These are phyloP conservation scores for Laothoe populi DNA, from an alignment of 2,888 invertebrate genomes.

Conservation along the genomic window DNA sequence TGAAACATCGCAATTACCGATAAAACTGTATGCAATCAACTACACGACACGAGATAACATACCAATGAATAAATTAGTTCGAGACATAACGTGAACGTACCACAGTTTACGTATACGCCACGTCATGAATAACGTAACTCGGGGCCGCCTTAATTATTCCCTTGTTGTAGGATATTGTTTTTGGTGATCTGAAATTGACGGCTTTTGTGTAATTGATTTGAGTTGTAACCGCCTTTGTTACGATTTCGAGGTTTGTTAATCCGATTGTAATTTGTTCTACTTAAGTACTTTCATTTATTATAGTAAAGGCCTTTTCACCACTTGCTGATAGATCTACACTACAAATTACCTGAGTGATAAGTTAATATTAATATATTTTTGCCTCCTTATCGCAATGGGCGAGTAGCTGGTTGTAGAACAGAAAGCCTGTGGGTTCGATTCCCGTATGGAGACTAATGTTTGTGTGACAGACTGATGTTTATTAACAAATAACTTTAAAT, in stretches of 20 bases:
- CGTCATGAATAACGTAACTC: slow-evolving; percentile 38
- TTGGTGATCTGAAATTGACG: slow-evolving; percentile 37
- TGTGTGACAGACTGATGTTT: too few relatives aligned
- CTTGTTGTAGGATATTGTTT: slow-evolving; percentile 43
- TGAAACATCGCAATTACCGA: slow-evolving; percentile 19
- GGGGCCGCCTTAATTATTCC: slow-evolving; percentile 44
- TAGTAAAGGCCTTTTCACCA: too few relatives aligned
- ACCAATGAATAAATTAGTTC: slow-evolving; percentile 68
- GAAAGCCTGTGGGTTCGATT: too few relatives aligned
- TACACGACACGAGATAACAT: slow-evolving; percentile 49
- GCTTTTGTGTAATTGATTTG: slow-evolving; percentile 29
- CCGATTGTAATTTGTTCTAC: too few relatives aligned
- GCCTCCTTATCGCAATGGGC: too few relatives aligned
- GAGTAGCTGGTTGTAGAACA: too few relatives aligned
- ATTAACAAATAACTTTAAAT: too few relatives aligned
- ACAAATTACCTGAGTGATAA: too few relatives aligned
- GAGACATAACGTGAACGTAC: slow-evolving; percentile 52
- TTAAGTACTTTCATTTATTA: too few relatives aligned
- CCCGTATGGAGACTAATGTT: too few relatives aligned
- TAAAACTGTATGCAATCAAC: slow-evolving; percentile 22
- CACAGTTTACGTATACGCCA: slow-evolving; percentile 40
- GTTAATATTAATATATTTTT: too few relatives aligned
- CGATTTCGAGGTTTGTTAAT: not conserved
- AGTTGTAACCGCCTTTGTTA: not conserved
- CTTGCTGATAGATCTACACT: too few relatives aligned